Conservation (phyloP, 2,797 vertebrate species). For the Schizopygopsis pylzovi region DNA sequence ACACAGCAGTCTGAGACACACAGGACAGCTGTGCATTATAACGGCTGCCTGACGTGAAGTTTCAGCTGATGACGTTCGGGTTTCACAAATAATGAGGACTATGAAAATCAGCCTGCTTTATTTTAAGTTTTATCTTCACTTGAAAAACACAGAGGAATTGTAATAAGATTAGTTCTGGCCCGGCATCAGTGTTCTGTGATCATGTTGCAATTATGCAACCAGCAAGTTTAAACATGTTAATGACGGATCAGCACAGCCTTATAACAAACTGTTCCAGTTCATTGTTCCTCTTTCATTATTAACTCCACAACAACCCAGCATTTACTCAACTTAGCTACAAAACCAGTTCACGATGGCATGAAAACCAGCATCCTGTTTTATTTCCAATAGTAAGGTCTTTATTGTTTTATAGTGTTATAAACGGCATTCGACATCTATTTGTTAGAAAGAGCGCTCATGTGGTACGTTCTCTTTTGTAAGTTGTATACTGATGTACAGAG, state of each 20-base stretch:
- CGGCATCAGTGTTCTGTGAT: constrained; percentile 4
- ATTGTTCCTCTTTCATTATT: constrained; percentile 17
- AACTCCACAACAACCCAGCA: constrained; percentile 14
- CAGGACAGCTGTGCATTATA: background rate
- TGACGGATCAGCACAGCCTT: constrained; percentile 39
- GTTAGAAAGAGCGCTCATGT: background rate
- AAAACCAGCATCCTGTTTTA: background rate
- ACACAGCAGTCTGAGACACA: background rate
- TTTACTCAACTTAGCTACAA: background rate
- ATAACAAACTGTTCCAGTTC: constrained; percentile 38
- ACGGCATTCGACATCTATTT: background rate
- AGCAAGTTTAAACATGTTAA: constrained; percentile 50
- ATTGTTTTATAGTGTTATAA: background rate
- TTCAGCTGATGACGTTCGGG: background rate
- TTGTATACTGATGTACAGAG: constrained; percentile 35
- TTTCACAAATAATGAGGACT: background rate
- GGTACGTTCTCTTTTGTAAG: constrained; percentile 33
- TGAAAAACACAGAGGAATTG: constrained; percentile 1
- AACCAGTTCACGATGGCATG: background rate
- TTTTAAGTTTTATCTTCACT: constrained; percentile 6
- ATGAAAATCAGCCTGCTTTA: background rate
- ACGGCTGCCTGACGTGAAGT: background rate
- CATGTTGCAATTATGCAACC: constrained; percentile 46
- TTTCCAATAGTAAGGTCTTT: background rate
- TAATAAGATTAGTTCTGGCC: constrained; percentile 40